Base-by-base conservation (phyloP, 2,797 vertebrate species). In the Oreonectes daqikongensis region DNA sequence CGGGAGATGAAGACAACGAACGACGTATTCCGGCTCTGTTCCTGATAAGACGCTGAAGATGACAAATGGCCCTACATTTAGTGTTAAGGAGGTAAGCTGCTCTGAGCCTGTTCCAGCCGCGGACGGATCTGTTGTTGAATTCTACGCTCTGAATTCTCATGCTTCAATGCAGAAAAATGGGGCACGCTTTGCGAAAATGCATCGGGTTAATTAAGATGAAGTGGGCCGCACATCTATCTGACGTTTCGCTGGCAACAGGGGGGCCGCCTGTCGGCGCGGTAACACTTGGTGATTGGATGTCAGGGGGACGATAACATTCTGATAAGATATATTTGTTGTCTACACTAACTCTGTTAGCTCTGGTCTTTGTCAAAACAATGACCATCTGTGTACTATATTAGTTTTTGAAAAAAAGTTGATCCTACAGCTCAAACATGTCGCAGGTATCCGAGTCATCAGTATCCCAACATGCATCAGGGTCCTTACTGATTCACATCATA, bases 161-260 rank as follows among this genome's bases (percentile, higher is more conserved):
- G 66, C 68, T 72, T 83, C 46, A 77, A 46, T 48, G 69, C 68
- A 74, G 40, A 67, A 81, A 81, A 75, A 80, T 76, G 30, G 50
- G 78, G 44, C 48, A 28, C 52, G 75, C 60, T 30, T 17, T 28
- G 42, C 50, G 64, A 77, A 80, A 71, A 50, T 71, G 73, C 66
- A 66, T 46, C 63, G 24, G 5, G 66, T 75, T 84, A 82, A 86
- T 81, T 76, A 83, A 84, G 81, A 81, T 55, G 63, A 78, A 83
- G 55, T 63, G 71, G 52, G 53, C 35, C 6, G 48, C 72, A 81
- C 79, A 82, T 79, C 57, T 59, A 38, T 67, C 50, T 77, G 75
- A 79, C 81, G 44, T 83, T 82, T 67, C 14, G 28, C 53, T 52
- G 79, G 70, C 42, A 72, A 55, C 30, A 17, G 30, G 20, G 69